phyloP scores from a whole-genome alignment of 2,113 vertebrate genomes.

The Aegithalos caudatus region DNA sequence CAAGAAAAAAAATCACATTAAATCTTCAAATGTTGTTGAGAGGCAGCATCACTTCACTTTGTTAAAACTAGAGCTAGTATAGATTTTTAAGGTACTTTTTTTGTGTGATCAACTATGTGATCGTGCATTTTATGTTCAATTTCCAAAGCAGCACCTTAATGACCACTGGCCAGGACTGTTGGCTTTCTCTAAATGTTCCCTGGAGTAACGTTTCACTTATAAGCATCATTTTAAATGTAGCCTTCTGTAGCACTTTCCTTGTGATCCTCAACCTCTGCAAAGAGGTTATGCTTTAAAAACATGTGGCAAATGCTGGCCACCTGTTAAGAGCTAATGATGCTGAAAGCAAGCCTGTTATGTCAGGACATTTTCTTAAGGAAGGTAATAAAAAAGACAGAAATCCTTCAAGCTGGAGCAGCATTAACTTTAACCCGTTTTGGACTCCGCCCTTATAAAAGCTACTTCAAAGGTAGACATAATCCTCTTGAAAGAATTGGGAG shows the following conservation, averaged over 20 bases:
- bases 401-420: neutral
- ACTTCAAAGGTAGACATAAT: slow-evolving; percentile 39
- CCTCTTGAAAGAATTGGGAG: neutral
- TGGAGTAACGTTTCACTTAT: slow-evolving; percentile 27
- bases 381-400: slow-evolving; percentile 37
- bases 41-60: neutral
- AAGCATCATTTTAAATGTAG: slow-evolving; percentile 41
- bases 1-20: neutral
- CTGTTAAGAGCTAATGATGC: slow-evolving; percentile 51
- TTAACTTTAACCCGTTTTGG: neutral
- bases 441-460: neutral
- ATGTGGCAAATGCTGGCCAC: neutral
- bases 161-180: neutral
- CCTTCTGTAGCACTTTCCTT: slow-evolving; percentile 1
- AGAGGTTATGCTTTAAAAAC: slow-evolving; percentile 42
- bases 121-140: neutral
- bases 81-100: neutral
- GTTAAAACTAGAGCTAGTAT: neutral
- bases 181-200: slow-evolving; percentile 22
- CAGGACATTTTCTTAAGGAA: slow-evolving; percentile 32
- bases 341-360: slow-evolving; percentile 23
- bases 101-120: neutral
- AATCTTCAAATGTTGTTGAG: neutral
- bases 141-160: slow-evolving; percentile 46
- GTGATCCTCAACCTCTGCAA: slow-evolving; percentile 18